These are phyloP conservation scores for Ariolimax columbianus DNA, from an alignment of 2,888 invertebrate species.

Conservation along the genomic window DNA sequence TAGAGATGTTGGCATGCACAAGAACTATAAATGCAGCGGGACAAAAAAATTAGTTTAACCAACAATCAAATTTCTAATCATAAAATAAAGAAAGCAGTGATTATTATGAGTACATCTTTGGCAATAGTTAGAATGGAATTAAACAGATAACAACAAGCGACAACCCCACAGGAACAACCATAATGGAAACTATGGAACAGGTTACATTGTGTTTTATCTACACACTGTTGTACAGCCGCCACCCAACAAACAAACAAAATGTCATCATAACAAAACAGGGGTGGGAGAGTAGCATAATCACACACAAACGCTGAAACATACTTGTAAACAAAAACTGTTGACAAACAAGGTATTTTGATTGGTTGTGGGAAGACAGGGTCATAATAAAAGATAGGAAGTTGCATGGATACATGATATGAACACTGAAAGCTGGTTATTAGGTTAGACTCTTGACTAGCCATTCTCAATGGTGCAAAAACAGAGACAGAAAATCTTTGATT, in stretches of 20 bases:
- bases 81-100: conserved; percentile 17
- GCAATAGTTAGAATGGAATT: conserved; percentile 44
- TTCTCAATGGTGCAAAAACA: conserved; percentile 27
- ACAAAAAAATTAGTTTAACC: conserved; percentile 3
- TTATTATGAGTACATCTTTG: conserved; percentile 43
- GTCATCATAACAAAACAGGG: not conserved
- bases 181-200: not conserved
- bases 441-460: conserved; percentile 43
- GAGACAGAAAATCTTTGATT: conserved; percentile 48
- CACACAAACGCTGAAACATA: conserved; percentile 10
- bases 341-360: conserved; percentile 47
- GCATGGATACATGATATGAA: conserved; percentile 35
- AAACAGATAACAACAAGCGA: conserved; percentile 12
- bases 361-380: conserved; percentile 44
- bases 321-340: conserved; percentile 19
- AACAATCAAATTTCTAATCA: not conserved
- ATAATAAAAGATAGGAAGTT: conserved; percentile 41
- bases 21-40: not conserved
- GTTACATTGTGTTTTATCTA: not conserved
- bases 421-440: conserved; percentile 34
- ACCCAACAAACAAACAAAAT: not conserved
- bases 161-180: conserved; percentile 17
- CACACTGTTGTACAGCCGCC: not conserved
- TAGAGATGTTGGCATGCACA: not conserved
- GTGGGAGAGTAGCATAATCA: conserved; percentile 26